These are phyloP conservation scores for Chlorodrepanis virens DNA, from an alignment of 2,113 vertebrate species.

Conservation along the genomic window DNA sequence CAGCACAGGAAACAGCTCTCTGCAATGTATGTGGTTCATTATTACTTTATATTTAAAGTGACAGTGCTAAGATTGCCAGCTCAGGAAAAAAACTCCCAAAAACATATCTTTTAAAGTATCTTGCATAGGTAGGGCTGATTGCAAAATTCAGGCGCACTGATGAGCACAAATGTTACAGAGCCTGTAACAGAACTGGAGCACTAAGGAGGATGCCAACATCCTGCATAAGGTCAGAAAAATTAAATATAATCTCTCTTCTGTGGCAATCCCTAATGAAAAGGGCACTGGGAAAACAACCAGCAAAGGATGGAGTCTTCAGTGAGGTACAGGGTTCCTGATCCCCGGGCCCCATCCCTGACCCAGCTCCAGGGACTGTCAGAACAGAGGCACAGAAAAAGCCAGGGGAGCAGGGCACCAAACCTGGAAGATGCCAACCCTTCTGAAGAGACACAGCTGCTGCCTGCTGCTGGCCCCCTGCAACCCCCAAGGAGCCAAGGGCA, in stretches of 20 bases:
- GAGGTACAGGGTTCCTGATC: neutral
- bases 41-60: neutral
- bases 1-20: neutral
- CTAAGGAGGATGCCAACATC: neutral
- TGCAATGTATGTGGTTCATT: neutral
- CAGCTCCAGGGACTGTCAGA: neutral
- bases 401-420: neutral
- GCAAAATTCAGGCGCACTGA: neutral
- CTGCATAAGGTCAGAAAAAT: neutral
- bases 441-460: neutral
- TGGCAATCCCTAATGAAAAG: neutral
- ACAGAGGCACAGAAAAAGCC: neutral
- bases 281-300: neutral
- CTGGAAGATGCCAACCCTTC: neutral
- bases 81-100: neutral
- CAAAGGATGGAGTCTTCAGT: neutral
- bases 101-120: neutral
- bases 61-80: neutral
- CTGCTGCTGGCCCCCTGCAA: neutral
- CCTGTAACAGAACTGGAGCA: neutral
- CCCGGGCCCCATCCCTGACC: neutral
- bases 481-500: neutral
- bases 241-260: neutral
- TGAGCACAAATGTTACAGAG: neutral
- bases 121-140: neutral